Evolutionary conservation across 2,113 vertebrate genomes (phyloP), one percentile per base, ranked within the genome.

Genomic region (Pagrus major): DNA sequence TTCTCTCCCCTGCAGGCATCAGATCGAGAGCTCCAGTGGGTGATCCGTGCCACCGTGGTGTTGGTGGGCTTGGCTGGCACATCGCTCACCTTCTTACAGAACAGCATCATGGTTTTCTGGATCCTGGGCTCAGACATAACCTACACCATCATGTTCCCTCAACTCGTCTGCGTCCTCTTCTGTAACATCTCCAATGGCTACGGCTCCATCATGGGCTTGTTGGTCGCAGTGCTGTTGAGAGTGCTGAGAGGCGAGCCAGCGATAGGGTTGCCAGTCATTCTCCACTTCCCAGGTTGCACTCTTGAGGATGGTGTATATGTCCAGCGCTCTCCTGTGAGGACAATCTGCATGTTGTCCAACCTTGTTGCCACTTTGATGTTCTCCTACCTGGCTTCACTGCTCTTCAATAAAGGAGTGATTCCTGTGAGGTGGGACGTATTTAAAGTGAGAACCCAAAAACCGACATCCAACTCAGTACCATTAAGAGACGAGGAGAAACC

Each of bases 21-120:
- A 0, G 92, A 95, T 2, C 58, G 3, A 11, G 95, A 96, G 77
- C 84, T 96, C 20, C 12, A 95, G 55, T 95, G 94, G 93, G 89
- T 92, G 65, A 95, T 96, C 92, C 93, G 92, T 27, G 64, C 44
- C 6, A 91, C 94, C 16, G 92, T 94, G 91, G 9, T 96, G 31
- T 3, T 92, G 33, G 93, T 92, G 69, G 96, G 95, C 14, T 37
- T 93, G 0, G 76, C 69, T 3, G 94, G 95, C 44, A 92, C 90
- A 0, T 41, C 58, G 3, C 76, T 96, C 66, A 93, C 95, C 33
- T 91, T 93, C 76, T 52, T 90, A 16, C 80, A 93, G 25, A 86
- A 81, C 76, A 96, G 95, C 41, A 29, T 95, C 58, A 92, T 94
- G 1, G 56, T 94, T 51, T 91, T 96, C 35, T 96, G 95, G 96